Evolutionary conservation across 2,113 vertebrate species (phyloP), one percentile per base, ranked within the genome.

Genomic region (Periophthalmus modestus): DNA sequence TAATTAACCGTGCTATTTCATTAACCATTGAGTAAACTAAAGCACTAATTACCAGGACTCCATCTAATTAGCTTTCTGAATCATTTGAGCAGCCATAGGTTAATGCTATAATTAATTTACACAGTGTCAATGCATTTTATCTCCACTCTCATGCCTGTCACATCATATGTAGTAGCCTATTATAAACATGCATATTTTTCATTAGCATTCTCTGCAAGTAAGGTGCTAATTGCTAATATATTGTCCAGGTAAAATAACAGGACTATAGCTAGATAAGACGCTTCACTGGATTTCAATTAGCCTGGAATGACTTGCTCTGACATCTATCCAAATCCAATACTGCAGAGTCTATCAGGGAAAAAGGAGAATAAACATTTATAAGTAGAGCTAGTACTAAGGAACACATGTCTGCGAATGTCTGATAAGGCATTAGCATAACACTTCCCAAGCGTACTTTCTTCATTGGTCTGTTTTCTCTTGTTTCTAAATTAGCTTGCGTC

Each of bases 1-100:
- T 89, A 83, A 90, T 88, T 75, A 71, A 43, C 71, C 72, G 15
- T 39, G 62, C 7, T 70, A 86, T 87, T 75, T 87, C 77, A 78
- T 89, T 89, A 90, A 78, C 65, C 46, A 50, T 69, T 23, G 58
- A 78, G 81, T 80, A 63, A 78, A 75, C 1, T 67, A 80, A 52
- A 47, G 48, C 69, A 46, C 54, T 83, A 73, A 87, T 89, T 77
- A 75, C 71, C 39, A 36, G n/a, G 70, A 79, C 71, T 69, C 39
- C 24, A 47, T 61, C 69, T 79, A 80, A 90, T 87, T 84, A 79
- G 80, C 61, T 77, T 54, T 47, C 59, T 28, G 69, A 84, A 82
- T 85, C 47, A 46, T 78, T 69, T 21, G 4, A 62, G 28, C 62
- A 1, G 36, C 61, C 66, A 1, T 28, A 15, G 11, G 21, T n/a